Evolutionary conservation across 2,888 invertebrate species (phyloP).

Genomic region (Idaea biselata): DNA sequence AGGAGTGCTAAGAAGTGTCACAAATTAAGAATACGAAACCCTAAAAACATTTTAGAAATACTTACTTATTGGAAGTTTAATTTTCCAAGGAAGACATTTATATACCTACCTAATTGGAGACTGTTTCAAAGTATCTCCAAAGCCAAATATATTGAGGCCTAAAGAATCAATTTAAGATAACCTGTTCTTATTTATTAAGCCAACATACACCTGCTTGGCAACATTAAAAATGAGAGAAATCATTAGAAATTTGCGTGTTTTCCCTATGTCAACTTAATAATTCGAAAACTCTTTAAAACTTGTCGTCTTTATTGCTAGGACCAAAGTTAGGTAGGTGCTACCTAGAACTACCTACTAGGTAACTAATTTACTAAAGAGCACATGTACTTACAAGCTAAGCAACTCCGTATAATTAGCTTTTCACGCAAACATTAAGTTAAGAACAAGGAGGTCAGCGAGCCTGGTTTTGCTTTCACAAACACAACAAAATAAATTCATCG

Average conservation of each 20-base stretch:
- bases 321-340: not conserved
- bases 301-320: not conserved
- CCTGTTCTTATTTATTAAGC: not conserved
- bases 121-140: not conserved
- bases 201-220: not conserved
- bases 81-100: too few relatives aligned
- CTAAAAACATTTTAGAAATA: too few relatives aligned
- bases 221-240: not conserved
- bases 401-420: constrained; percentile 44
- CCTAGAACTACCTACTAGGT: too few relatives aligned
- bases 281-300: not conserved
- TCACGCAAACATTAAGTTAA: constrained; percentile 68
- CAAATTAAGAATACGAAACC: not conserved
- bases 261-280: not conserved
- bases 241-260: not conserved
- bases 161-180: not conserved
- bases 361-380: too few relatives aligned
- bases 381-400: constrained; percentile 53
- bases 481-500: constrained; percentile 79
- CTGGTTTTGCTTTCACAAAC: constrained; percentile 79
- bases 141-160: not conserved
- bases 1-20: not conserved
- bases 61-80: too few relatives aligned
- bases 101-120: not conserved
- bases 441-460: constrained; percentile 73